Conservation (phyloP, 2,888 invertebrate species). For the Ornithoptera priamus region DNA sequence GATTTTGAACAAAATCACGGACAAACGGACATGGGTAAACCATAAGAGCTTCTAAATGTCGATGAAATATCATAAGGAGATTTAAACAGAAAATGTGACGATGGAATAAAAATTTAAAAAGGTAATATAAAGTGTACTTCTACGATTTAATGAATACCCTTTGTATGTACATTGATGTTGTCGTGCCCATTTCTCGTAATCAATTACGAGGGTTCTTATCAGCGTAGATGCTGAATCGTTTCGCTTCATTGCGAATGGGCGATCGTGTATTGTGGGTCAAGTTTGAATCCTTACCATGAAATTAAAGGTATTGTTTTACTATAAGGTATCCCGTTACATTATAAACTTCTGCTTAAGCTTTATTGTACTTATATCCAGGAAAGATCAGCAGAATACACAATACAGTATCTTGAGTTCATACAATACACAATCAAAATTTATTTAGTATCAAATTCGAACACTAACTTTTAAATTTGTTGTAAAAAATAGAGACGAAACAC, state of each 20-base stretch:
- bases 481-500: no score
- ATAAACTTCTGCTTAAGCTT: conserved; percentile 5
- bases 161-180: neutral
- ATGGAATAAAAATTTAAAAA: neutral
- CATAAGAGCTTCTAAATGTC: neutral
- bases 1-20: no score
- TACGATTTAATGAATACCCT: neutral
- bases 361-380: neutral
- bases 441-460: neutral
- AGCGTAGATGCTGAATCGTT: conserved; percentile 18
- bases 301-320: conserved; percentile 23
- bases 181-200: conserved; percentile 11
- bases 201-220: conserved; percentile 18
- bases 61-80: neutral
- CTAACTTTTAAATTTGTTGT: no score
- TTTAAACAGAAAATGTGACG: neutral
- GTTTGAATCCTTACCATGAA: conserved; percentile 25
- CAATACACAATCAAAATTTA: neutral
- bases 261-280: conserved; percentile 18
- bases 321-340: conserved; percentile 9
- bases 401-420: neutral
- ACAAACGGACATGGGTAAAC: neutral
- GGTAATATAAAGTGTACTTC: neutral
- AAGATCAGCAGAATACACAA: neutral
- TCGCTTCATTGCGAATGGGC: conserved; percentile 13